Evolutionary conservation across 2,113 vertebrate genomes (phyloP), one percentile per base, ranked within the genome.

Genomic region (Synchiropus splendidus): DNA sequence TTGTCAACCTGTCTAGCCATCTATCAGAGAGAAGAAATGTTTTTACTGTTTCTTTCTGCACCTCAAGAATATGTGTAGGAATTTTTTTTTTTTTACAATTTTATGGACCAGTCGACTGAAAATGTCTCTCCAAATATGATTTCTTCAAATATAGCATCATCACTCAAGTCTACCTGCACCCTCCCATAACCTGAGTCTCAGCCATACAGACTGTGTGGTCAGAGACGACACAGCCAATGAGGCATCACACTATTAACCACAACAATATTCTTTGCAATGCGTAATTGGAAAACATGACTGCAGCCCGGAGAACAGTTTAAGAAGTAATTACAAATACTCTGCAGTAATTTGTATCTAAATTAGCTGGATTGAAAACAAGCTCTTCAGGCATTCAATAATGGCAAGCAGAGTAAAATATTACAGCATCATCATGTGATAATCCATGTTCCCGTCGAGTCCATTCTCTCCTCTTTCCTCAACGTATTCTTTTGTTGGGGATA

Each of bases 201-300:
- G 21, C 8, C 21, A 5, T 5, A 27, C 41, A 64, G 59, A 72
- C 58, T 56, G 41, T 61, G 56, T 36, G 51, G 60, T 54, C 54
- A 17, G 46, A 66, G 48, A 52, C 57, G 54, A 74, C 70, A 54
- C 64, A 54, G 52, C 53, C 58, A 64, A 67, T 70, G 70, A 76
- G 50, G 67, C 65, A 12, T 36, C 37, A 63, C 36, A 9, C 39
- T 62, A 66, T 67, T 70, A 67, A 64, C 32, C 45, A 42, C 39
- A 46, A 33, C 56, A 55, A 37, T 64, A 45, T 48, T 52, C 51
- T 45, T 42, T 2, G 45, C 45, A 37, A 44, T 46, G 45, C 48
- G 18, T 39, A 54, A 67, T 47, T 52, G 49, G 35, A 46, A 51
- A 57, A 43, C 48, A 64, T 54, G 50, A 45, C 42, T 27, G 35